These are phyloP conservation scores for Eupithecia inturbata DNA, from an alignment of 2,888 invertebrate species.

Conservation along the genomic window DNA sequence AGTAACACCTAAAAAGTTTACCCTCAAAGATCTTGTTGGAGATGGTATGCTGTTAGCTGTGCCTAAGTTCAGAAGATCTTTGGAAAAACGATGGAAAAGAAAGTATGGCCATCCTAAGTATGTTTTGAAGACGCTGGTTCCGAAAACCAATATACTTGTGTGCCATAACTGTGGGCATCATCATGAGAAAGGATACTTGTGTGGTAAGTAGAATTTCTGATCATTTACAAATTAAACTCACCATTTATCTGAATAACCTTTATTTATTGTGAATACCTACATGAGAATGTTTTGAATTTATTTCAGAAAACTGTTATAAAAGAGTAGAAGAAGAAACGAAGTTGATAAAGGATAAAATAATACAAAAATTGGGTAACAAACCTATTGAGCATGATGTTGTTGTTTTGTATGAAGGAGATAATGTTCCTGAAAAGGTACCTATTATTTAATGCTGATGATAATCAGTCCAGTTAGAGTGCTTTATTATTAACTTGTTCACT, in stretches of 20 bases:
- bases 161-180: conserved; percentile 94
- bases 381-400: conserved; percentile 94
- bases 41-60: conserved; percentile 92
- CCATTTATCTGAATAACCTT: background rate
- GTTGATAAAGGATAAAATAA: conserved; percentile 90
- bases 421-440: conserved; percentile 77
- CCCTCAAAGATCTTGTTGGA: conserved; percentile 86
- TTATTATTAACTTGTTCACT: background rate
- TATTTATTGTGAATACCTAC: background rate
- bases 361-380: conserved; percentile 86
- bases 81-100: conserved; percentile 89
- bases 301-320: conserved; percentile 92
- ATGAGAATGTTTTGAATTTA: conserved; percentile 17
- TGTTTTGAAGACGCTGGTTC: conserved; percentile 87
- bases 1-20: conserved; percentile 62
- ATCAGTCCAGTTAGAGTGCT: conserved; percentile 2
- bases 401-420: conserved; percentile 93
- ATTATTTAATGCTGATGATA: background rate
- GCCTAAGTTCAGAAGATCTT: conserved; percentile 89
- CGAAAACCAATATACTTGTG: conserved; percentile 89
- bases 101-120: conserved; percentile 89
- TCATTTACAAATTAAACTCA: background rate
- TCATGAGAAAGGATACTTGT: conserved; percentile 90
- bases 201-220: conserved; percentile 84
- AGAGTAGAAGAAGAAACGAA: conserved; percentile 92